Base-by-base conservation (phyloP, 1,140 invertebrate species). In the Cotesia typhae region DNA sequence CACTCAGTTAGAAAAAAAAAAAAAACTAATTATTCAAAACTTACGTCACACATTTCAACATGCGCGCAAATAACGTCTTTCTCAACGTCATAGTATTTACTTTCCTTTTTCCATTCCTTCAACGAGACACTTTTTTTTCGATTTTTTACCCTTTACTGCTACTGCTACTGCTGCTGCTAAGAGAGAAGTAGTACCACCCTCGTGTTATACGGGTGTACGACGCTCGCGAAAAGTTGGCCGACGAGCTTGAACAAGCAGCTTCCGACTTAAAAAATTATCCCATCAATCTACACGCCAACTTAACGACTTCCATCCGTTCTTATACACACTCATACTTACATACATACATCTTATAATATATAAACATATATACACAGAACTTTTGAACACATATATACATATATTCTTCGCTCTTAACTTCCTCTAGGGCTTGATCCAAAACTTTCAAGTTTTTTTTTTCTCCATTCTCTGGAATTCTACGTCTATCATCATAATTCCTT, bases 261-360 rank as follows among this genome's bases (percentile, higher is more conserved):
- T 67, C 28, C 55, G 38, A 72, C 53, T 60, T 60, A 51, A 72
- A 72, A 72, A 72, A 72, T 67, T 72, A 72, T 60, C 64, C 38
- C 71, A 72, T 72, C 64, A 67, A 72, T 72, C 53, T 72, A 51
- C 71, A 59, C 52, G 55, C 38, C 71, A 72, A 36, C 53, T 61
- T 72, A 72, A 67, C 70, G 70, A 72, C 70, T 66, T 72, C 37
- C 17, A 66, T 71, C 51, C 70, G 63, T 51, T 9, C 53, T 20
- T 17, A 53, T 20, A 17, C 28, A 12, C 14, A 53, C 20, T 28
- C 28, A 57, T 61, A 61, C 35, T 28, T 10, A 36, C 1, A 20
- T 37, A 38, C 12, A 63, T 38, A 63, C 3, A 63, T 12, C 4
- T 37, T 12, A n/a, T 60, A n/a, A 35, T 28, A 28, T 60, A 9